These are phyloP conservation scores for Brachymystax lenok DNA, from an alignment of 2,797 vertebrate genomes.

Conservation along the genomic window DNA sequence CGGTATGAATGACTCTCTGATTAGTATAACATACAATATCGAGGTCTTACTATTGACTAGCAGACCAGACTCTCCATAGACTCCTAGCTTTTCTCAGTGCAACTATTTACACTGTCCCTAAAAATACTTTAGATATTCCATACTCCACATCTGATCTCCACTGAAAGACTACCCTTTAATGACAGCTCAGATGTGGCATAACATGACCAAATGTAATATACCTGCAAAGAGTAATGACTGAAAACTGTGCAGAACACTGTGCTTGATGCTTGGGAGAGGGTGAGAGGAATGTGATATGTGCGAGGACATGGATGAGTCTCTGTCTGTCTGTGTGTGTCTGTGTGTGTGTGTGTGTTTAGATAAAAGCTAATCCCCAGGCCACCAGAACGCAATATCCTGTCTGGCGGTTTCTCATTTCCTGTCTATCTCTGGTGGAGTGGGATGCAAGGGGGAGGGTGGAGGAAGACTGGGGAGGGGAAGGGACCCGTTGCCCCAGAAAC, in stretches of 20 bases:
- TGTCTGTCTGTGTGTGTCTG: conserved; percentile 33
- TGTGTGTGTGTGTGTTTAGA: conserved; percentile 80
- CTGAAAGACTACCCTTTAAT: conserved; percentile 12
- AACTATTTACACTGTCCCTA: conserved; percentile 36
- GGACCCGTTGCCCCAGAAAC: conserved; percentile 85
- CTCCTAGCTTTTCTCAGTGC: conserved; percentile 31
- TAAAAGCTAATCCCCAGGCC: conserved; percentile 88
- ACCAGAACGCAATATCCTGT: conserved; percentile 94
- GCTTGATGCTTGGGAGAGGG: conserved; percentile 40
- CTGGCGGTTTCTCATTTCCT: conserved; percentile 91
- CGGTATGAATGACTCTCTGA: not conserved
- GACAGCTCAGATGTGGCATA: conserved; percentile 32
- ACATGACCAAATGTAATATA: conserved; percentile 41
- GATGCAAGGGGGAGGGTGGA: conserved; percentile 57
- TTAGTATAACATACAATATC: not conserved
- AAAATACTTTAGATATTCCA: conserved; percentile 9
- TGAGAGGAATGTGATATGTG: conserved; percentile 36
- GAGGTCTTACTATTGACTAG: not conserved
- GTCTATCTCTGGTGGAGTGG: conserved; percentile 82
- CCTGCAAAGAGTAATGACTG: conserved; percentile 52
- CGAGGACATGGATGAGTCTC: conserved; percentile 11
- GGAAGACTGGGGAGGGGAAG: conserved; percentile 68
- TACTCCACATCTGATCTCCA: conserved; percentile 33
- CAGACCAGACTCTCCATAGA: conserved; percentile 16
- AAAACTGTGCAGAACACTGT: conserved; percentile 40